Percentiles rank a stretch among this genome's conserved stretches.
Conservation (phyloP, 2,888 invertebrate genomes). For the Beris chalybata region DNA sequence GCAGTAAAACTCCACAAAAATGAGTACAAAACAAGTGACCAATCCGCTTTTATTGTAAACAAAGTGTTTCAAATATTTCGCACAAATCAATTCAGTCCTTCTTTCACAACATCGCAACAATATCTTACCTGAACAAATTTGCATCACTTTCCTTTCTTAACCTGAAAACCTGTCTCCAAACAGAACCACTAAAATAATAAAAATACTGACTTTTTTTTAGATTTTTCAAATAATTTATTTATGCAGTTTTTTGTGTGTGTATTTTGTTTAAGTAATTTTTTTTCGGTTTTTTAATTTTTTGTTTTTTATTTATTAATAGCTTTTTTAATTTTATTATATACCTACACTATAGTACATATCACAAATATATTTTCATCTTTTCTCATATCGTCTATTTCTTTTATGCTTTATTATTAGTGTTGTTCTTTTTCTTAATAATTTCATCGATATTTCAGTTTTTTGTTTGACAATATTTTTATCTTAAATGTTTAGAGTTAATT, state of each 20-base stretch:
- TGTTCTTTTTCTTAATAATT: not conserved
- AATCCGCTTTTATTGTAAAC: too few species aligned
- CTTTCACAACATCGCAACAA: too few species aligned
- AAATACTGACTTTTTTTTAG: conserved; percentile 2
- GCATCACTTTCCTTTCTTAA: too few species aligned
- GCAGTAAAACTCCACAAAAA: too few species aligned
- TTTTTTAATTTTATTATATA: conserved; percentile 34
- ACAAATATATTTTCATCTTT: conserved; percentile 38
- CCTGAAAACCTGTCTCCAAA: too few species aligned
- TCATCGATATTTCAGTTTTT: conserved; percentile 3
- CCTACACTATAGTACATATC: conserved; percentile 40
- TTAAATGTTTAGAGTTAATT: conserved; percentile 2
- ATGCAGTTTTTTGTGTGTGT: conserved; percentile 38
- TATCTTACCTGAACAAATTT: too few species aligned
- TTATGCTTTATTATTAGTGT: conserved; percentile 11
- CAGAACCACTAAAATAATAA: not conserved
- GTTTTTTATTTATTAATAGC: conserved; percentile 34
- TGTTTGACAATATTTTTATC: not conserved
- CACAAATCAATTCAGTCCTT: too few species aligned
- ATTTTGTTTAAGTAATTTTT: conserved; percentile 29
- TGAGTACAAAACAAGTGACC: too few species aligned
- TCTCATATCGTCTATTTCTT: conserved; percentile 1
- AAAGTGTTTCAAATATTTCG: too few species aligned
- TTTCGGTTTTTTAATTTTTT: conserved; percentile 24
- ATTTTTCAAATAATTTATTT: conserved; percentile 39